A percentile compares a stretch with the other conserved stretches of the same genome.
phyloP scores from a whole-genome alignment of 1,140 invertebrate genomes.

The Drosophila repletoides region DNA sequence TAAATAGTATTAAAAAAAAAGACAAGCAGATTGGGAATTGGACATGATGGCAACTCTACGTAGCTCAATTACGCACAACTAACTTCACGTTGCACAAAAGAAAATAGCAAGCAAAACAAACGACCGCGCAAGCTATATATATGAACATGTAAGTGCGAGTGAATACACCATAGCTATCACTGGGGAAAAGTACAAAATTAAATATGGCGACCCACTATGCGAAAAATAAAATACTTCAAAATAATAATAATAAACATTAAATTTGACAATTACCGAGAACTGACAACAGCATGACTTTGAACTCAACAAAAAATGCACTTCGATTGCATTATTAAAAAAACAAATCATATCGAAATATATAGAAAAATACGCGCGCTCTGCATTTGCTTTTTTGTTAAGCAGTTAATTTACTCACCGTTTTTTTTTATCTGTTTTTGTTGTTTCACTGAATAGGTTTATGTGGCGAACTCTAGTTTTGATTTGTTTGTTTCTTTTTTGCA shows the following conservation, averaged over 20 bases:
- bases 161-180: slow-evolving; percentile 38
- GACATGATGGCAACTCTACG: slow-evolving; percentile 64
- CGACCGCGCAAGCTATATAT: slow-evolving; percentile 49
- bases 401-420: slow-evolving; percentile 51
- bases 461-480: slow-evolving; percentile 26
- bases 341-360: neutral
- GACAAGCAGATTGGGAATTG: neutral
- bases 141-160: slow-evolving; percentile 25
- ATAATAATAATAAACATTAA: slow-evolving; percentile 27
- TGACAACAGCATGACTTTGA: neutral
- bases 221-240: slow-evolving; percentile 45
- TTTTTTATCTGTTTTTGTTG: slow-evolving; percentile 33
- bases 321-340: neutral
- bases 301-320: neutral
- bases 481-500: slow-evolving; percentile 18
- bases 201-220: slow-evolving; percentile 69
- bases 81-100: slow-evolving; percentile 77
- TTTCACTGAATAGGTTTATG: slow-evolving; percentile 49
- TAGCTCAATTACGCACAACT: slow-evolving; percentile 52
- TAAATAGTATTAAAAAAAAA: neutral
- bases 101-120: slow-evolving; percentile 75
- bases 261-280: neutral
- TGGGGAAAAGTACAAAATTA: slow-evolving; percentile 59
- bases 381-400: slow-evolving; percentile 7
- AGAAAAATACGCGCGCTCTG: slow-evolving; percentile 56